Conservation (phyloP, 2,888 invertebrate genomes). For the Flabesymbios commensalis region DNA sequence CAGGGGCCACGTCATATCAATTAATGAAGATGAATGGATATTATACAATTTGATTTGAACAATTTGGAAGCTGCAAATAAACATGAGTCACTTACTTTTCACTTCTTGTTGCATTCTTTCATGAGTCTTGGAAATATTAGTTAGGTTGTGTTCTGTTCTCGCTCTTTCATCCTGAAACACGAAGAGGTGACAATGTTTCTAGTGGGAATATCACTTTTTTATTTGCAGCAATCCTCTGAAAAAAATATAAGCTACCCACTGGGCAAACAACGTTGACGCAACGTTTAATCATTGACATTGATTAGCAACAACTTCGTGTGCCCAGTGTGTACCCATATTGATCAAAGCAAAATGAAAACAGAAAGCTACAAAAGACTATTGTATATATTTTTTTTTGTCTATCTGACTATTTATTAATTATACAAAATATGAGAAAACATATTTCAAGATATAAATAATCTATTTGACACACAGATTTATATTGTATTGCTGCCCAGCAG, state of each 20-base stretch:
- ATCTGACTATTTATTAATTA: too few relatives aligned
- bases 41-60: too few relatives aligned
- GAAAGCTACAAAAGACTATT: too few relatives aligned
- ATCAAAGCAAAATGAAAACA: too few relatives aligned
- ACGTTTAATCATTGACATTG: neutral
- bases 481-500: neutral
- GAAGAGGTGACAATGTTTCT: too few relatives aligned
- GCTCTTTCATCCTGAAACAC: slow-evolving; percentile 71
- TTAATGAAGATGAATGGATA: neutral
- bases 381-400: too few relatives aligned
- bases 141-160: slow-evolving; percentile 80
- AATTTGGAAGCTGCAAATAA: neutral
- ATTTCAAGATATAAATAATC: too few relatives aligned
- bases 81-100: slow-evolving; percentile 43
- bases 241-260: too few relatives aligned
- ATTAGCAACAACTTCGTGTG: neutral
- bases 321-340: neutral
- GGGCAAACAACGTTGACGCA: too few relatives aligned
- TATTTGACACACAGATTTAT: neutral
- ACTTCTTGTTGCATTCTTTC: slow-evolving; percentile 66
- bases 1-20: neutral
- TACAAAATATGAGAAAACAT: too few relatives aligned
- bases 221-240: too few relatives aligned
- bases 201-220: too few relatives aligned
- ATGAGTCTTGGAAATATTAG: slow-evolving; percentile 77